Percentiles rank a stretch among this genome's conserved stretches.
phyloP scores from a whole-genome alignment of 1,140 invertebrate species.

The Sipha flava region DNA sequence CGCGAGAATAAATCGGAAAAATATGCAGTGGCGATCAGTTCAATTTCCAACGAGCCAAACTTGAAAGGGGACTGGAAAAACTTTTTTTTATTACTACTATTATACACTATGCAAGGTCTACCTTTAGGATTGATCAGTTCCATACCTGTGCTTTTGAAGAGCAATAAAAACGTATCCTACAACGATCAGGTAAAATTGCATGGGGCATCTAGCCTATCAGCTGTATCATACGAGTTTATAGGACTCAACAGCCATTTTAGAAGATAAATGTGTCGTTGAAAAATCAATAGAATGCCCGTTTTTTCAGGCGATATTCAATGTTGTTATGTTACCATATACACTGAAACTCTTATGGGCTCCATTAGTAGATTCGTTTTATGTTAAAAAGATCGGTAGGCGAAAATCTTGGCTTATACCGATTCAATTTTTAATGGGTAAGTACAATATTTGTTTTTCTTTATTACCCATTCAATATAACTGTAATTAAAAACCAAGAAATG shows the following conservation, averaged over 20 bases:
- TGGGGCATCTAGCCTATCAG: too few relatives aligned
- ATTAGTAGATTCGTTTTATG: constrained; percentile 88
- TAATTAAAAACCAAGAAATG: too few relatives aligned
- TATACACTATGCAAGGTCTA: not conserved
- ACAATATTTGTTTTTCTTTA: too few relatives aligned
- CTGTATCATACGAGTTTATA: too few relatives aligned
- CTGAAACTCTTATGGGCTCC: constrained; percentile 97
- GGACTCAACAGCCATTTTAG: too few relatives aligned
- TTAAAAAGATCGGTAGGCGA: constrained; percentile 71
- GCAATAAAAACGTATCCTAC: not conserved
- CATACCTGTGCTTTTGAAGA: not conserved
- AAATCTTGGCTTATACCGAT: constrained; percentile 96
- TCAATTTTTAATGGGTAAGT: constrained; percentile 68
- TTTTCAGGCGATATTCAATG: constrained; percentile 91
- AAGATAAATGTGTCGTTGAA: not conserved
- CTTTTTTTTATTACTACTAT: not conserved
- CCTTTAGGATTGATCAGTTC: not conserved
- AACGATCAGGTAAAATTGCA: not conserved
- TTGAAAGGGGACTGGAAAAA: not conserved
- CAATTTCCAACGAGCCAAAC: not conserved
- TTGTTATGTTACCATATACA: constrained; percentile 96
- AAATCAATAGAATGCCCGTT: not conserved
- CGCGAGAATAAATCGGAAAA: not conserved
- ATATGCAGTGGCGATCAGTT: not conserved
- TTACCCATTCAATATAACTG: not conserved